Conservation (phyloP, 2,888 invertebrate species). For the Rapana venosa region DNA sequence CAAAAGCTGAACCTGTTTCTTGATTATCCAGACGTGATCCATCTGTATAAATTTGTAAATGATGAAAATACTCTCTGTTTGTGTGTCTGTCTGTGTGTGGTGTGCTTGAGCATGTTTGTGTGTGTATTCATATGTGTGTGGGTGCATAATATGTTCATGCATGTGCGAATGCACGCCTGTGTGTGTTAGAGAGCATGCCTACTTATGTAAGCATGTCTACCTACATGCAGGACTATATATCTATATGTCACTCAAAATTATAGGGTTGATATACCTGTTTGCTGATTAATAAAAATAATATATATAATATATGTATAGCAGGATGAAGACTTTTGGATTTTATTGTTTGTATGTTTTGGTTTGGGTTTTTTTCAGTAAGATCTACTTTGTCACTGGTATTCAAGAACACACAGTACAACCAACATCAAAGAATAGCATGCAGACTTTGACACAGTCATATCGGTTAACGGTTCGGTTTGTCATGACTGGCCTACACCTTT, state of each 20-base stretch:
- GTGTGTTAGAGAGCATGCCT: not conserved
- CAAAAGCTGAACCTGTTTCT: too few relatives aligned
- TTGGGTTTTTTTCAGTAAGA: not conserved
- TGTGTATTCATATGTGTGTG: not conserved
- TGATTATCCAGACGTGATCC: too few relatives aligned
- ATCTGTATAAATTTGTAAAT: too few relatives aligned
- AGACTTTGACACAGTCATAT: too few relatives aligned
- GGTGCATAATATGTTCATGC: not conserved
- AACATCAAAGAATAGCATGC: too few relatives aligned
- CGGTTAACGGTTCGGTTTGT: too few relatives aligned
- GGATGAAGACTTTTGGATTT: not conserved
- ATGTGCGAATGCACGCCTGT: not conserved
- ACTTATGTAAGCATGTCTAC: not conserved
- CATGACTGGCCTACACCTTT: too few relatives aligned
- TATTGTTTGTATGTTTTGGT: not conserved
- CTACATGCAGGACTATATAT: not conserved
- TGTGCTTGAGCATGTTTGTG: not conserved
- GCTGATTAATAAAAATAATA: not conserved
- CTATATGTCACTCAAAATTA: not conserved
- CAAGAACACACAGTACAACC: too few relatives aligned
- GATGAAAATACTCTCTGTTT: too few relatives aligned
- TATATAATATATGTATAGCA: not conserved
- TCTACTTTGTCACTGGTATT: too few relatives aligned
- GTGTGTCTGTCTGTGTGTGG: not conserved
- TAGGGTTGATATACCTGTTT: too few relatives aligned